Percentiles rank a stretch among this genome's conserved stretches.
Conservation (phyloP, 2,888 invertebrate species). For the Netelia inedita region DNA sequence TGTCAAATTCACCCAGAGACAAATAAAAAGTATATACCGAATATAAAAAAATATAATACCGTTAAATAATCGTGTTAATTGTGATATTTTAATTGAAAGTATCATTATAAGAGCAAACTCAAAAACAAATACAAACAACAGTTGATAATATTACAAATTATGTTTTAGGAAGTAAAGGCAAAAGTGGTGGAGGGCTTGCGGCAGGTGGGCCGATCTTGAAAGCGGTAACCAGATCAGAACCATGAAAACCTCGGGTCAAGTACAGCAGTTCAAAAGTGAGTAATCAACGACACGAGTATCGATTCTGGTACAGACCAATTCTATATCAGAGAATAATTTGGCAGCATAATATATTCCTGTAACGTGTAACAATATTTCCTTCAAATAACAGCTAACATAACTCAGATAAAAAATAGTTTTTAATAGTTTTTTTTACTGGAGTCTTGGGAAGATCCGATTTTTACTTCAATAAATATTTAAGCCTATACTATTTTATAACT, state of each 20-base stretch:
- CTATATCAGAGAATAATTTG: not conserved
- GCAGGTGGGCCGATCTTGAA: constrained; percentile 45
- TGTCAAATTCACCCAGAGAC: no score
- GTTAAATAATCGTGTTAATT: not conserved
- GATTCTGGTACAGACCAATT: not conserved
- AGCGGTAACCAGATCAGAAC: constrained; percentile 61
- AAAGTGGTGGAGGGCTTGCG: constrained; percentile 65
- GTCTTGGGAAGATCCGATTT: no score
- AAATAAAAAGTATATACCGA: not conserved
- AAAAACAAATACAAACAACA: not conserved
- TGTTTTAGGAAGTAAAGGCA: constrained; percentile 67
- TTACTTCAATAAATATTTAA: no score
- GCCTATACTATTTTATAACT: no score
- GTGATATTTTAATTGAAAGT: not conserved
- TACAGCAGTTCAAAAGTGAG: constrained; percentile 83
- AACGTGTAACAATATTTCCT: no score
- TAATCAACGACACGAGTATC: constrained; percentile 59
- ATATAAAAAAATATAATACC: not conserved
- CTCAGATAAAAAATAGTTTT: no score
- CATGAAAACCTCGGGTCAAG: constrained; percentile 81
- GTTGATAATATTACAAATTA: not conserved
- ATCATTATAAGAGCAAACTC: not conserved
- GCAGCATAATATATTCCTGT: no score
- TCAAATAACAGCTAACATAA: no score
- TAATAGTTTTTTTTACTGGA: no score